Conservation (phyloP, 2,797 vertebrate species). For the Acanthis flammea region DNA sequence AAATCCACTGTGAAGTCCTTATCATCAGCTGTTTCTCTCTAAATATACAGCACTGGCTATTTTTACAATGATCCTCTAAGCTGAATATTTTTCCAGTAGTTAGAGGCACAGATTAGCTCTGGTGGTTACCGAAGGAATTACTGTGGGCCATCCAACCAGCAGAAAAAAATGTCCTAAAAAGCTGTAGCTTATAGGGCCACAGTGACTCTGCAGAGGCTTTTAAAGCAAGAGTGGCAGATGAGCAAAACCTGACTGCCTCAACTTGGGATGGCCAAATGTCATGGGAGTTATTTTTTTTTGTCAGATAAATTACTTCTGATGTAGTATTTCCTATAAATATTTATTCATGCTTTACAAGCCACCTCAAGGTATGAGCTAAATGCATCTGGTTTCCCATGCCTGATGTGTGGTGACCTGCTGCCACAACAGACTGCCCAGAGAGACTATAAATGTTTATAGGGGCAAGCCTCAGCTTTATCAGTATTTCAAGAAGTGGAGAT, state of each 20-base stretch:
- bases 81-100: neutral
- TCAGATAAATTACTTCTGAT: neutral
- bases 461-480: neutral
- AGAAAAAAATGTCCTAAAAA: neutral
- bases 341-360: neutral
- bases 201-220: neutral
- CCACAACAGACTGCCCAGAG: neutral
- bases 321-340: conserved; percentile 5
- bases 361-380: neutral
- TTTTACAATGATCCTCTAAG: neutral
- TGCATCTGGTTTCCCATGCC: neutral
- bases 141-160: neutral
- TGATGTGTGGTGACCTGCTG: neutral
- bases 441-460: neutral
- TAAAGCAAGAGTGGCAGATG: neutral
- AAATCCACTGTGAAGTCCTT: neutral
- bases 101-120: neutral
- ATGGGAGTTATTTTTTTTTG: neutral
- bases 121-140: neutral
- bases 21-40: neutral
- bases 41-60: neutral
- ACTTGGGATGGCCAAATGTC: neutral
- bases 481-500: neutral
- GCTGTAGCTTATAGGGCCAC: neutral
- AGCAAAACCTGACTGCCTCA: neutral